phyloP scores from a whole-genome alignment of 2,113 vertebrate species.

The Ovis canadensis region DNA sequence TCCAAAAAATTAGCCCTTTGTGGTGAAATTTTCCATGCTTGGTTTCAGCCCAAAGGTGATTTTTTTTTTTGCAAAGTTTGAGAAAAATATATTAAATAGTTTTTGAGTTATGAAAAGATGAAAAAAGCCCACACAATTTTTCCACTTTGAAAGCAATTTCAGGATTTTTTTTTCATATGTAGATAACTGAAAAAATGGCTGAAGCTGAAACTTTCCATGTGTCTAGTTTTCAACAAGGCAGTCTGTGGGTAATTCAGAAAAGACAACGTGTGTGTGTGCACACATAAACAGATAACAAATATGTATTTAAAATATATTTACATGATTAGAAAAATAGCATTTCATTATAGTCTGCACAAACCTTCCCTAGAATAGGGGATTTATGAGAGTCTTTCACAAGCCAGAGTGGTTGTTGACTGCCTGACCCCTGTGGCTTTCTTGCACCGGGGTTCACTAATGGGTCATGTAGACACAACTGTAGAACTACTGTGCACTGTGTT shows the following conservation, averaged over 20 bases:
- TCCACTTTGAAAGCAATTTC: conserved; percentile 75
- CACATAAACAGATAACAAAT: neutral
- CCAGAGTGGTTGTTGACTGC: neutral
- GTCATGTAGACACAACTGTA: neutral
- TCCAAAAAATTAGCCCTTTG: conserved; percentile 71
- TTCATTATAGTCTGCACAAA: neutral
- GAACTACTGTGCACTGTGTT: neutral
- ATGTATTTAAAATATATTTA: neutral
- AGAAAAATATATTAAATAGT: conserved; percentile 74
- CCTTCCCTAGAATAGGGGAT: neutral
- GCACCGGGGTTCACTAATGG: neutral
- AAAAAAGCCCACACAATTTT: conserved; percentile 73
- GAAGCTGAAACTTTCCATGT: conserved; percentile 65
- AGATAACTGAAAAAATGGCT: conserved; percentile 65
- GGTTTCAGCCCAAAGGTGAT: conserved; percentile 71
- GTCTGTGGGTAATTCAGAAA: conserved; percentile 6
- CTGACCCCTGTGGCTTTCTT: neutral
- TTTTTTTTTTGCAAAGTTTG: conserved; percentile 57
- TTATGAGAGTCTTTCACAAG: neutral
- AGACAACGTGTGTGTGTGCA: neutral
- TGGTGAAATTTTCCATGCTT: conserved; percentile 75
- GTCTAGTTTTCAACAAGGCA: conserved; percentile 26
- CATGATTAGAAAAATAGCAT: neutral
- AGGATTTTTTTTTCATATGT: conserved; percentile 48
- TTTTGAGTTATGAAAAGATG: conserved; percentile 70